Conservation (phyloP, 1,140 invertebrate genomes). For the Pseudomyrmex concolor region DNA sequence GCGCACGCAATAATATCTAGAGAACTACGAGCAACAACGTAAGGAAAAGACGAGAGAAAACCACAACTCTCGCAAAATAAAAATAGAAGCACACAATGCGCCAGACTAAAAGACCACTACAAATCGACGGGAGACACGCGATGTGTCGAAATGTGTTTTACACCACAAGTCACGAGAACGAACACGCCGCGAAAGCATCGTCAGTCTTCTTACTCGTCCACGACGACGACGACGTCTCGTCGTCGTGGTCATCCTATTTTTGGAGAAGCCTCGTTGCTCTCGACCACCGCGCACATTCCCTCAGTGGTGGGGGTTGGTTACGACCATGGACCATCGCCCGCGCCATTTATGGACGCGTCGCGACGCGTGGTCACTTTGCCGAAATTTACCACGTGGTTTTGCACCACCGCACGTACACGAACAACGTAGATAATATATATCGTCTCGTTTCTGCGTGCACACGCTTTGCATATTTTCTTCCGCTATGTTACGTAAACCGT, state of each 20-base stretch:
- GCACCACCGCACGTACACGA: neutral
- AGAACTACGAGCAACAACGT: neutral
- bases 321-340: constrained; percentile 81
- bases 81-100: too few relatives aligned
- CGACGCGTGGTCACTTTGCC: constrained; percentile 76
- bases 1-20: neutral
- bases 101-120: too few relatives aligned
- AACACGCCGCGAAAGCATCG: constrained; percentile 28
- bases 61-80: too few relatives aligned
- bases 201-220: constrained; percentile 36
- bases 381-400: constrained; percentile 65
- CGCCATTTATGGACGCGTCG: constrained; percentile 84
- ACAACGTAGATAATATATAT: neutral
- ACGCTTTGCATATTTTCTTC: neutral
- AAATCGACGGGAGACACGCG: neutral
- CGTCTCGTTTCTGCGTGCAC: constrained; percentile 5
- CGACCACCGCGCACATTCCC: constrained; percentile 59
- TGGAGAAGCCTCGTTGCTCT: constrained; percentile 80
- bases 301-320: constrained; percentile 73
- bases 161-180: neutral
- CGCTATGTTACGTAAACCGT: neutral
- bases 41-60: too few relatives aligned
- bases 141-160: neutral
- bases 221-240: constrained; percentile 51
- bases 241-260: constrained; percentile 81